Conservation (phyloP, 1,140 invertebrate genomes). For the Psix sp. region DNA sequence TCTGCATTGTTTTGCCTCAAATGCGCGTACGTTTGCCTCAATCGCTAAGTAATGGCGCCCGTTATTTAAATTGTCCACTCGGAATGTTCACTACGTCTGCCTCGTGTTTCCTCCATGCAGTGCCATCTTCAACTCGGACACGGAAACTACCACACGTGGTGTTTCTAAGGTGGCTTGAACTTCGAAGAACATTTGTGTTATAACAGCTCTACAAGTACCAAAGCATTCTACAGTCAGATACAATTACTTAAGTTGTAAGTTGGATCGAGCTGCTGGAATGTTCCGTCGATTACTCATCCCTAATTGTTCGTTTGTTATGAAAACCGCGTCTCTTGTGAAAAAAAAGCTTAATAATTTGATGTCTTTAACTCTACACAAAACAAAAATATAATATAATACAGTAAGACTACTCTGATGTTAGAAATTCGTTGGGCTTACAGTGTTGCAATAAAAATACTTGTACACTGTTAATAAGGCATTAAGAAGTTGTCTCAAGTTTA, state of each 20-base stretch:
- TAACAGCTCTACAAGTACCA: conserved; percentile 32
- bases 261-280: conserved; percentile 59
- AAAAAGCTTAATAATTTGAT: conserved; percentile 44
- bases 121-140: conserved; percentile 35
- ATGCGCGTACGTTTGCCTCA: conserved; percentile 31
- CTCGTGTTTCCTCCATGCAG: conserved; percentile 30
- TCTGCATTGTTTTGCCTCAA: conserved; percentile 66
- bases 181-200: conserved; percentile 40
- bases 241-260: conserved; percentile 65
- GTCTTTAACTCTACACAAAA: conserved; percentile 27
- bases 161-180: conserved; percentile 22
- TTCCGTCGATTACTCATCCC: conserved; percentile 67
- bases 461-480: conserved; percentile 24
- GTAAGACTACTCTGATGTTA: conserved; percentile 13
- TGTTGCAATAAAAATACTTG: conserved; percentile 33
- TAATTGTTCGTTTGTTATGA: conserved; percentile 66
- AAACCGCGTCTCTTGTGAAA: conserved; percentile 38
- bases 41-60: conserved; percentile 53
- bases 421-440: conserved; percentile 29
- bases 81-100: conserved; percentile 49
- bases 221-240: conserved; percentile 58
- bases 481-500: conserved; percentile 30
- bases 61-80: conserved; percentile 59
- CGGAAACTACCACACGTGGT: conserved; percentile 35
- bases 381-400: conserved; percentile 24